Base-by-base conservation (phyloP, 2,113 vertebrate genomes). In the Dipodomys merriami region DNA sequence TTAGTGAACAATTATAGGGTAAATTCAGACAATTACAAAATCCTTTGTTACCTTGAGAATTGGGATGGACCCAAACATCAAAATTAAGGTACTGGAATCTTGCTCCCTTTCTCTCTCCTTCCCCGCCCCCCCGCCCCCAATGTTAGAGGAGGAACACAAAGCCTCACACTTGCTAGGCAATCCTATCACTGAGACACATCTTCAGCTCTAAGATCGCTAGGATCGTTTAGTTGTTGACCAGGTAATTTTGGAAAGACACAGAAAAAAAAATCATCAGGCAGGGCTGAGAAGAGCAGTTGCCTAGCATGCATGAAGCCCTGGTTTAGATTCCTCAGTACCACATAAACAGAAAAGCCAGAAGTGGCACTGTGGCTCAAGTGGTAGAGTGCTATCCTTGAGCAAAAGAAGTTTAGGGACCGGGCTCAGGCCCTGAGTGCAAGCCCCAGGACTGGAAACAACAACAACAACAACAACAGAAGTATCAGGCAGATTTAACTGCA, bases 31-130 rank as follows among this genome's bases (percentile, higher is more conserved):
- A n/a, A 60, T 23, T 83, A 29, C 10, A 73, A 85, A 27, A n/a
- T 62, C 90, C 60, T 72, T 77, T 35, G 33, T 88, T 86, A 57
- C 23, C 49, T 29, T 79, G 77, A 91, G 12, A 25, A 87, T 87
- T 84, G 80, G 19, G 46, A 46, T 60, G 68, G 20, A 81, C 46
- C 67, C 68, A 85, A 92, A 79, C 6, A 20, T 69, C 44, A 57
- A 57, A 67, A 57, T 18, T 57, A 57, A 57, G 53, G 53, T 57
- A 57, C 53, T 57, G 53, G 15, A 2, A 57, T 16, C 53, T 57
- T 57, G 53, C 4, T 39, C 6, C 2, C 25, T 65, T 11, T 18
- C 20, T n/a, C 4, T 35, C 29, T 27, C 29, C 25, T 20, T 39
- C 20, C 7, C 62, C 2, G 18, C n/a, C 33, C 49, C 35, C 25